phyloP scores from a whole-genome alignment of 2,113 vertebrate species.

The Morone chrysops region DNA sequence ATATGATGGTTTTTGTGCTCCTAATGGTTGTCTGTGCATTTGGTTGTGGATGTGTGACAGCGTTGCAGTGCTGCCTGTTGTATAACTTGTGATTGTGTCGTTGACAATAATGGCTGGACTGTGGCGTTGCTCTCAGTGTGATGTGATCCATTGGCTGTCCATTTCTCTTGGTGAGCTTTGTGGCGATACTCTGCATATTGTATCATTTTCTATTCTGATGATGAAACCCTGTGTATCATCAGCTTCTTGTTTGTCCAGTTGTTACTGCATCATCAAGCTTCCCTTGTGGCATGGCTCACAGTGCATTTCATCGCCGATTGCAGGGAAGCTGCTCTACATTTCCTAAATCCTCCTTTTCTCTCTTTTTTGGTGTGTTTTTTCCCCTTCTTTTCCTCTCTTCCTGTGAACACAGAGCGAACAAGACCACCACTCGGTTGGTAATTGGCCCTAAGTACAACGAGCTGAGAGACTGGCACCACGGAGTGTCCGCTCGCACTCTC shows the following conservation, averaged over 20 bases:
- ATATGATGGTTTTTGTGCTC: conserved; percentile 18
- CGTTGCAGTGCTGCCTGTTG: conserved; percentile 52
- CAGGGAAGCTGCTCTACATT: background rate
- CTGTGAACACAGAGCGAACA: conserved; percentile 87
- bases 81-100: conserved; percentile 18
- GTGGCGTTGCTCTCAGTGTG: conserved; percentile 20
- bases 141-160: conserved; percentile 13
- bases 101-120: conserved; percentile 22
- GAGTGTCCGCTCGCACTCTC: conserved; percentile 97
- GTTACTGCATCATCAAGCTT: background rate
- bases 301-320: conserved; percentile 2
- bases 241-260: conserved; percentile 13
- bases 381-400: conserved; percentile 22
- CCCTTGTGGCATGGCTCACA: conserved; percentile 42
- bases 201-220: conserved; percentile 17
- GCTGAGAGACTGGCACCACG: conserved; percentile 99
- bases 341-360: conserved; percentile 51
- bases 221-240: conserved; percentile 6
- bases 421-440: conserved; percentile 89
- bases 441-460: conserved; percentile 95
- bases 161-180: conserved; percentile 31
- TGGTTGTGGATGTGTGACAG: conserved; percentile 18
- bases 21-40: conserved; percentile 20
- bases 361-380: conserved; percentile 36
- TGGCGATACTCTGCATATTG: background rate